phyloP scores from a whole-genome alignment of 1,140 invertebrate species.

The Muscidifurax raptorellus region DNA sequence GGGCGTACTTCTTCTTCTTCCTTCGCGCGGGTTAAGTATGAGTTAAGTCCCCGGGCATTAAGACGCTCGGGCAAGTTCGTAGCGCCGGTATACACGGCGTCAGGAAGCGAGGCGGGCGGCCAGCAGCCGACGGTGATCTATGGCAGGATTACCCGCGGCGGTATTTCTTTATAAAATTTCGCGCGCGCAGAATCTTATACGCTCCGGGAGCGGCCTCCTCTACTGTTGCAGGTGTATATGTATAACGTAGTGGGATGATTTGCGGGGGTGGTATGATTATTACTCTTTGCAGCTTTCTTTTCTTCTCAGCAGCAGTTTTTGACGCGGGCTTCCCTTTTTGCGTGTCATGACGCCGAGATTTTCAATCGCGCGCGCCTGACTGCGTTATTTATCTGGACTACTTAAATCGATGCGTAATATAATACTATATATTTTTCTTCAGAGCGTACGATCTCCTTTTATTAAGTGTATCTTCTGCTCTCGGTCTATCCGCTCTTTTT shows the following conservation, averaged over 20 bases:
- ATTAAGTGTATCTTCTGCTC: too few relatives aligned
- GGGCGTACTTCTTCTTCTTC: slow-evolving; percentile 1
- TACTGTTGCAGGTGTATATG: slow-evolving; percentile 19
- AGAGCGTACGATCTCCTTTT: too few relatives aligned
- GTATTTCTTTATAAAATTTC: slow-evolving; percentile 73
- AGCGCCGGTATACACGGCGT: background rate
- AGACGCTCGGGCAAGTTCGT: slow-evolving; percentile 44
- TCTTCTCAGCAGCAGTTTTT: too few relatives aligned
- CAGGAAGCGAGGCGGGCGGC: slow-evolving; percentile 32
- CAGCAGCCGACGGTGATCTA: slow-evolving; percentile 66
- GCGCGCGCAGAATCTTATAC: slow-evolving; percentile 43
- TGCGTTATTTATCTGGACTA: background rate
- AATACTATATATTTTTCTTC: too few relatives aligned
- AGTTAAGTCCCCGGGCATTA: slow-evolving; percentile 51
- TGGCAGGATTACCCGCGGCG: slow-evolving; percentile 71
- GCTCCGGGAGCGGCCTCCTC: slow-evolving; percentile 37
- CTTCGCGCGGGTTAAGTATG: slow-evolving; percentile 45
- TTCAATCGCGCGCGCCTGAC: background rate
- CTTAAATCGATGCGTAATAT: background rate
- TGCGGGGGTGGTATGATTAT: too few relatives aligned
- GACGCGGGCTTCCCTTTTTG: too few relatives aligned
- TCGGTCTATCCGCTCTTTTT: background rate
- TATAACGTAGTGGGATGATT: background rate
- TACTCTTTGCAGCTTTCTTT: too few relatives aligned
- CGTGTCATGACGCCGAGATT: too few relatives aligned